These are phyloP conservation scores for Venusia cambrica DNA, from an alignment of 2,888 invertebrate genomes.

Conservation along the genomic window DNA sequence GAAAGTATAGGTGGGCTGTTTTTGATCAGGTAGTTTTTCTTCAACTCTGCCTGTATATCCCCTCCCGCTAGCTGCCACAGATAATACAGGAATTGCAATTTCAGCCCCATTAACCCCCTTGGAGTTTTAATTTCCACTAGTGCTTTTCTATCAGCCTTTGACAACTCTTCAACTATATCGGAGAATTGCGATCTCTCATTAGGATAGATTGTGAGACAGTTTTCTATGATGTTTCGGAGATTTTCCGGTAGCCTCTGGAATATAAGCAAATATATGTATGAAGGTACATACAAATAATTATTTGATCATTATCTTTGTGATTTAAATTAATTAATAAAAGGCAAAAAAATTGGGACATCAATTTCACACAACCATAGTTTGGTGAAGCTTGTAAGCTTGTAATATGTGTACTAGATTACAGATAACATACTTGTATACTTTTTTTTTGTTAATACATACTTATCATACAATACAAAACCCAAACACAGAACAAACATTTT, in stretches of 20 bases:
- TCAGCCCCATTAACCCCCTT: slow-evolving; percentile 68
- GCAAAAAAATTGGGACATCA: too few species aligned
- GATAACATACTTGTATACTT: too few species aligned
- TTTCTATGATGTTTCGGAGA: slow-evolving; percentile 83
- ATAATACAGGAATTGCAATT: slow-evolving; percentile 93
- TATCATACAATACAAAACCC: too few species aligned
- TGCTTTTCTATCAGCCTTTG: slow-evolving; percentile 54
- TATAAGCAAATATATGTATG: too few species aligned
- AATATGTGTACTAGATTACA: too few species aligned
- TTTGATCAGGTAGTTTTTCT: slow-evolving; percentile 94
- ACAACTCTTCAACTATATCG: slow-evolving; percentile 77
- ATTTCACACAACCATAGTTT: too few species aligned
- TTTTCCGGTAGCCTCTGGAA: slow-evolving; percentile 81
- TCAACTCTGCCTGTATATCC: slow-evolving; percentile 93
- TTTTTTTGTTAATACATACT: too few species aligned
- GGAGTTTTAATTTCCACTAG: slow-evolving; percentile 66
- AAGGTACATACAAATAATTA: too few species aligned
- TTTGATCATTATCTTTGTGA: too few species aligned
- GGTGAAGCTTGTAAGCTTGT: too few species aligned
- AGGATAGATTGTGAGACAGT: slow-evolving; percentile 86
- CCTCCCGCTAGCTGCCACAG: slow-evolving; percentile 98
- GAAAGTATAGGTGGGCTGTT: slow-evolving; percentile 91
- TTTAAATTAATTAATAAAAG: too few species aligned
- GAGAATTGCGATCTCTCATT: slow-evolving; percentile 76
- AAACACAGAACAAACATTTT: too few species aligned